Base-by-base conservation (phyloP, 2,888 invertebrate genomes). In the Erebia palarica region DNA sequence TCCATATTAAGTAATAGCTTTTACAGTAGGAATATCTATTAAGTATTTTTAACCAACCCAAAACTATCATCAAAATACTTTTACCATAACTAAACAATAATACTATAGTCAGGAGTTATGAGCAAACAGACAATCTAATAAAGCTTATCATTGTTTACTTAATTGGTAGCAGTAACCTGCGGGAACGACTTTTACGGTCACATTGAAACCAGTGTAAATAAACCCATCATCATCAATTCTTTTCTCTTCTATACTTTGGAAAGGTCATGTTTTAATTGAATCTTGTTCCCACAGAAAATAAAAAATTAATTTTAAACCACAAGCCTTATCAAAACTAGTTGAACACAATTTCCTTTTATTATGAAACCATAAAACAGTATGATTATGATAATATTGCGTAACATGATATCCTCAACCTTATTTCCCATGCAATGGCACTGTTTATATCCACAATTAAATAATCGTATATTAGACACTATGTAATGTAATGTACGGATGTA, bases 251-350 rank as follows among this genome's bases (percentile, higher is more conserved):
- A 27, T 14, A 27, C 58, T 8, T 14, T 27, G 27, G 14, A 58
- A 58, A 58, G 57, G 11, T 21, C 57, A 57, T 21, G 57, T 57
- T 57, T n/a, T n/a, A 51, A n/a, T 51, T n/a, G 55, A 55, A 55
- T 3, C 10, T 18, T 10, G 16, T 18, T 55, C 55, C 18, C 55
- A 9, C 16, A 53, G 16, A 53, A 1, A 1, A 53, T 16, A 16
- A 8, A 9, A 8, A 53, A 18, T 53, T 16, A 53, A 53, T 18
- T 55, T 55, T 55, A 55, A 18, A 55, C 55, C 55, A 11, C 55
- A 55, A 18, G 16, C 55, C 16, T 18, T 55, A 55, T 55, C 55
- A 55, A 55, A 18, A 55, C 9, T 18, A 16, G 55, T 18, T 55
- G 55, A 53, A 53, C 16, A 53, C 53, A 16, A 53, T 55, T 55